Base-by-base conservation (phyloP, 2,888 invertebrate genomes). In the Papilio gigon region DNA sequence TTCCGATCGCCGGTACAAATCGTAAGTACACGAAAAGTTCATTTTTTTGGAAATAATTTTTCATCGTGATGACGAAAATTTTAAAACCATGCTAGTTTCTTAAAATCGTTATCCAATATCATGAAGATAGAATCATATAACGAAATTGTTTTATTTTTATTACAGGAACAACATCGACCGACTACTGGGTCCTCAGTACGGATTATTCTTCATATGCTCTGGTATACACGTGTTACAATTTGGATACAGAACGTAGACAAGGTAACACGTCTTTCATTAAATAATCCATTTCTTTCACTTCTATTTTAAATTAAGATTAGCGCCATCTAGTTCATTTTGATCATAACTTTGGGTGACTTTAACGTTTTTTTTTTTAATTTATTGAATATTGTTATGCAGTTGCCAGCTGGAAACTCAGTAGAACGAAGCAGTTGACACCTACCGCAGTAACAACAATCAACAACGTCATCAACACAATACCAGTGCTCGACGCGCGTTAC, bases 171-270 rank as follows among this genome's bases (percentile, higher is more conserved):
- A 72, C 72, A 0, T 71, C 78, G 8, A 72, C 76, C 0, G 81
- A 82, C 0, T 94, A 95, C 77, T 95, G 94, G 94, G 85, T 95
- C 0, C 76, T 95, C 14, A 93, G 90, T 33, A 95, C 95, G 0
- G 95, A 95, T 78, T 95, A 95, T 78, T 84, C 84, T 0, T 86
- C 85, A 35, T 95, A 93, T 73, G 85, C 94, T 0, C 91, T 95
- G 0, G 93, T 95, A 4, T 95, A 94, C 89, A 93, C 93, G 30
- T 95, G 95, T 76, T 78, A 80, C 2, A 91, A 94, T 67, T 63
- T 83, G 12, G 67, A 73, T 42, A 70, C 67, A 2, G 77, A 87
- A 20, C 72, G 74, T 40, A 80, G 81, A 73, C 77, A 78, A 80
- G 85, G 90, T 90, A 78, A 75, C 8, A 6, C 12, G 8, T 35